Base-by-base conservation (phyloP, 2,888 invertebrate genomes). In the Noctua pronuba region DNA sequence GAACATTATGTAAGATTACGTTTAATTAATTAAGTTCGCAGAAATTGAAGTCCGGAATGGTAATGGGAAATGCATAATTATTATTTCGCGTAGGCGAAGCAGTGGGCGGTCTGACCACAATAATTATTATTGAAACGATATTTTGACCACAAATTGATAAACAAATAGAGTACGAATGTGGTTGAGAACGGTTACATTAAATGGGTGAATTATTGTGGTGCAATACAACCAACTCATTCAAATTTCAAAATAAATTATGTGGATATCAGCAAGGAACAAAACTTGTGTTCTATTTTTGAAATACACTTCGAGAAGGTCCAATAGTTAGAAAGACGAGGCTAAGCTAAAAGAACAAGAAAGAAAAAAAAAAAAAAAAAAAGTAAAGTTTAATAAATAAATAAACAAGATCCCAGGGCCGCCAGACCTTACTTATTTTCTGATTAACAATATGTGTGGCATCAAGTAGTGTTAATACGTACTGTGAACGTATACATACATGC, bases 141-240 rank as follows among this genome's bases (percentile, higher is more conserved):
- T 55, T 60, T 62, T 11, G 71, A 85, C 83, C 85, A 85, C 76
- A 73, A 73, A 73, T 49, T 75, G 71, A 72, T 81, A 71, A 78
- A 78, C 67, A 83, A 83, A 72, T 78, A 10, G 41, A 49, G 21
- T 18, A 28, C 38, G 31, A 52, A 35, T 71, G 55, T 58, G 78
- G 79, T 78, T 55, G n/a, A 35, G 16, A 66, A 49, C 35, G 1
- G 49, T 66, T 58, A 6, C 21, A 31, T 13, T 18, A 58, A 81
- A 49, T 73, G 3, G 62, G 46, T 24, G 28, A 7, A 44, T 44
- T 52, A 4, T 28, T 62, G 13, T 62, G n/a, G 46, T 38, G 52
- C 13, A 24, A 18, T 31, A 41, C 10, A 31, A 60, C 21, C 10
- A 31, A 60, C 21, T 62, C 8, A 62, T 62, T 60, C 4, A 21